phyloP scores from a whole-genome alignment of 2,797 vertebrate genomes.

The Columba guinea region DNA sequence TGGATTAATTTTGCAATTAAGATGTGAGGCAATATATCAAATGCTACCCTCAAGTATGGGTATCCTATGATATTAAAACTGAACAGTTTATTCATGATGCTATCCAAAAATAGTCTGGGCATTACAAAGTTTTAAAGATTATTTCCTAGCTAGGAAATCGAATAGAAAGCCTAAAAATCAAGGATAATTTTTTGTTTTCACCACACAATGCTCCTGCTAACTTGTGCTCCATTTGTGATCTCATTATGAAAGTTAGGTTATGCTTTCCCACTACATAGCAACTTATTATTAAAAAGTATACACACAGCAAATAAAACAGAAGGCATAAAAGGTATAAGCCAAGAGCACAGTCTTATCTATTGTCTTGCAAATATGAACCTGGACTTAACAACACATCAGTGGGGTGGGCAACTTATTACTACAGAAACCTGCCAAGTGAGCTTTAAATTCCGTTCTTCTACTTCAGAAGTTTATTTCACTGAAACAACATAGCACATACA shows the following conservation, averaged over 20 bases:
- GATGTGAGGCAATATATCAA: background rate
- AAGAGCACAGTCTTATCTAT: background rate
- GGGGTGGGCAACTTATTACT: background rate
- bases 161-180: background rate
- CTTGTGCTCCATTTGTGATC: background rate
- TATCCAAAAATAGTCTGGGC: background rate
- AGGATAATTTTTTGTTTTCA: background rate
- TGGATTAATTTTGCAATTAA: background rate
- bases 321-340: background rate
- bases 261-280: background rate
- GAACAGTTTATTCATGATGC: background rate
- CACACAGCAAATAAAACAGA: background rate
- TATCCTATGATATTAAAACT: background rate
- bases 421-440: background rate
- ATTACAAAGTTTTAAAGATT: background rate
- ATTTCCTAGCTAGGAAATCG: background rate
- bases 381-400: background rate
- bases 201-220: background rate
- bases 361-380: background rate
- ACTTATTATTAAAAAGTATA: background rate
- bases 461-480: background rate
- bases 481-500: background rate
- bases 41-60: background rate
- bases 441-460: background rate
- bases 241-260: background rate